Conservation (phyloP, 2,113 vertebrate species). For the Stictonetta naevosa region DNA sequence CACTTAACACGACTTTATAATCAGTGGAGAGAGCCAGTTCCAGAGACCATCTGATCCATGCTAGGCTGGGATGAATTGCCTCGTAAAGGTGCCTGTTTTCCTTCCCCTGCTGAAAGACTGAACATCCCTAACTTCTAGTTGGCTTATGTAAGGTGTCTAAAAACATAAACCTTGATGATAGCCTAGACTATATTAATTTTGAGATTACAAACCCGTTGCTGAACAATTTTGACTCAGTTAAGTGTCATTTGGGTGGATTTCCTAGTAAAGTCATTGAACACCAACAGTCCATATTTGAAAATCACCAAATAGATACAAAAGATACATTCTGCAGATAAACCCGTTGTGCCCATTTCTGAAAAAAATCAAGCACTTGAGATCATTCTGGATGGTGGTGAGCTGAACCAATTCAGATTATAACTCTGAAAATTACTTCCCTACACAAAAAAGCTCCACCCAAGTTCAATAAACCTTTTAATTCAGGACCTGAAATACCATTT, state of each 20-base stretch:
- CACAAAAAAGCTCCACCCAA: not conserved
- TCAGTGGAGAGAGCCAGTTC: not conserved
- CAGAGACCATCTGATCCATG: not conserved
- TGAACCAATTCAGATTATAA: not conserved
- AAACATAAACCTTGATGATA: not conserved
- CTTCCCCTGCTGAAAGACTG: not conserved
- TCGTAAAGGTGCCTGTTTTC: not conserved
- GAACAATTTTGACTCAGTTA: not conserved
- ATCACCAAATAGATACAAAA: not conserved
- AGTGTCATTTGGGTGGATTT: not conserved
- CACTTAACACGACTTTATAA: not conserved
- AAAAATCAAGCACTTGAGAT: not conserved
- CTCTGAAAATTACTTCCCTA: not conserved
- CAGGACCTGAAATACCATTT: not conserved
- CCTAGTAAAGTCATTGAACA: not conserved
- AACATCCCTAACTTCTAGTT: not conserved
- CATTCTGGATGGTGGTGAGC: not conserved
- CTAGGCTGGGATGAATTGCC: not conserved
- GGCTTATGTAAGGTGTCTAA: not conserved
- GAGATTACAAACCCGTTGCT: not conserved
- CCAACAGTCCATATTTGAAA: not conserved
- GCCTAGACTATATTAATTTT: not conserved
- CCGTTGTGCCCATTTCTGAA: rapidly evolving
- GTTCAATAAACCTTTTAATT: not conserved
- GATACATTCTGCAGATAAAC: not conserved